Evolutionary conservation across 1,140 invertebrate genomes (phyloP), one percentile per base, ranked within the genome.

Genomic region (Macrosteles quadrilineatus): DNA sequence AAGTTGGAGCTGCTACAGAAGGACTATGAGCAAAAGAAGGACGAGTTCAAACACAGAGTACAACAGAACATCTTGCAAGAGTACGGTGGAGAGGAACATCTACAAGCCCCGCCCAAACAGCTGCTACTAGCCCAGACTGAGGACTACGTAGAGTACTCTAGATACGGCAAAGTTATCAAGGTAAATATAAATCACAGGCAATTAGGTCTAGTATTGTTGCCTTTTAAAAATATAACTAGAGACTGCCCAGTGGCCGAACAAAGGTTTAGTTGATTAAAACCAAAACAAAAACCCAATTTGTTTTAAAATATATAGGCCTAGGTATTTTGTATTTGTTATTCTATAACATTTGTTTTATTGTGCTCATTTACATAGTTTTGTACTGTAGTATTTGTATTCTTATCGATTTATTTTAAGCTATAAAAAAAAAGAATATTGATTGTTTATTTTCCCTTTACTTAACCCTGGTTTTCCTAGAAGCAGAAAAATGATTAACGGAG

Each of bases 81-180:
- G 76, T 98, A 98, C 80, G 95, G 97, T 0, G 97, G 97, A 0
- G 91, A 91, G 73, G 93, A 98, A 79, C 93, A 99, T 81, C 80
- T 99, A 9, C 80, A 97, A 72, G 90, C 86, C 0, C 95, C 93
- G 0, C 93, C 95, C 0, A 88, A 91, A 76, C 87, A 95, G 30
- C 80, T 99, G 1, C 83, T 99, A 17, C 78, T 98, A 53, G 95
- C 95, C 0, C 98, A 99, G 81, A 97, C 94, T 9, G 97, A 99
- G 81, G 87, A 95, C 77, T 99, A 99, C 81, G 88, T 95, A 1
- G 95, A 98, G 80, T 99, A 99, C 83, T 97, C 96, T 11, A 82
- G 97, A 70, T 92, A 92, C 77, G 98, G 98, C 45, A 93, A 96
- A 75, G 81, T 94, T 36, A 81, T 91, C 9, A 90, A 90, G 75